Evolutionary conservation across 2,113 vertebrate genomes (phyloP), one percentile per base, ranked within the genome.

Genomic region (Tetraodon nigroviridis): DNA sequence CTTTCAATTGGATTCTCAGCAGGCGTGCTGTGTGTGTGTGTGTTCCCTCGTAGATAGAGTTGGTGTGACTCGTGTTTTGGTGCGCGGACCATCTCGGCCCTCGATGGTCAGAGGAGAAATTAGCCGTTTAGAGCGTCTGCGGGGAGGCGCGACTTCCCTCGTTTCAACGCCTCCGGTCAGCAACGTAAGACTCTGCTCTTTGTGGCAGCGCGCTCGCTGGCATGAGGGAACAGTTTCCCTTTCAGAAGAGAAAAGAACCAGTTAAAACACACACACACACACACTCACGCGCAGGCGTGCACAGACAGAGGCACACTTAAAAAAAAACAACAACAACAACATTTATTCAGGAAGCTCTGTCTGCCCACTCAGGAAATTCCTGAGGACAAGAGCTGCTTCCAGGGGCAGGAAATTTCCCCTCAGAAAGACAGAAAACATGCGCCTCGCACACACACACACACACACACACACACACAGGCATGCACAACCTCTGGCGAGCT

Each of bases 321-420:
- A 64, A 24, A 49, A 32, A 52, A 63, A 71, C 58, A 83, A 70
- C 75, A 84, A 86, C 81, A 80, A 83, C 86, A 95, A 91, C 90
- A 92, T 93, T 92, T 91, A 92, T 93, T 92, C 95, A 97, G 95
- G 95, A 97, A 98, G 93, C 90, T 87, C 87, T 76, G 92, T 93
- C 94, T 94, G 93, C 94, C 95, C 94, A 98, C 94, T 94, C 95
- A 98, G 94, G 93, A 97, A 97, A 98, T 97, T 96, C 95, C 93
- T 98, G 93, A 92, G 89, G 93, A 95, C 93, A 90, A 89, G 90
- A 89, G 91, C 90, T 89, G 93, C 93, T 97, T 96, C 94, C 94
- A 93, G 92, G 92, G 93, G 91, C 92, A 97, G 95, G 95, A 98
- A 98, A 98, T 97, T 96, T 97, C 95, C 89, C 94, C 93, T 93